phyloP scores from a whole-genome alignment of 2,113 vertebrate genomes.

The Nicator chloris region DNA sequence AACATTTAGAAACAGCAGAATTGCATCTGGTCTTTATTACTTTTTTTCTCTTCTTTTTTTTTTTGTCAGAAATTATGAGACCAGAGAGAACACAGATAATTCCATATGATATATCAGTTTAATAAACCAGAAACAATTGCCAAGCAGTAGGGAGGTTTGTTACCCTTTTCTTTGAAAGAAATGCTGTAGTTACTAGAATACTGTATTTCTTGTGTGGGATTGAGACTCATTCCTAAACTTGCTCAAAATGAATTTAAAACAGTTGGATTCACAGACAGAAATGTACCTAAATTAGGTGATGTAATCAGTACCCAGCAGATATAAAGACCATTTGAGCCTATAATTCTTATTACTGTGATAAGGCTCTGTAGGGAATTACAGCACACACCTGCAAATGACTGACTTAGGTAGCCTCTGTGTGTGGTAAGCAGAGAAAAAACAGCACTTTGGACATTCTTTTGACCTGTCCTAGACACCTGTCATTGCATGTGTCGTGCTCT shows the following conservation, averaged over 20 bases:
- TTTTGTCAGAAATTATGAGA: not conserved
- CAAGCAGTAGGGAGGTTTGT: not conserved
- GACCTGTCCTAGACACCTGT: not conserved
- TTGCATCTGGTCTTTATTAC: not conserved
- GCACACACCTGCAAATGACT: not conserved
- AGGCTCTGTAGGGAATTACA: not conserved
- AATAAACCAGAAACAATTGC: not conserved
- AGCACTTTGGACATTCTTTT: not conserved
- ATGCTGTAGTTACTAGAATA: not conserved
- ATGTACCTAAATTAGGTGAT: not conserved
- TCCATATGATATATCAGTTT: not conserved
- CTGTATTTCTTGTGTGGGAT: not conserved
- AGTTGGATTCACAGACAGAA: not conserved
- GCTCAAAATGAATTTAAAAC: not conserved
- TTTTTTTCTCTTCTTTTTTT: too few relatives aligned
- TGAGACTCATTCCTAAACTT: not conserved
- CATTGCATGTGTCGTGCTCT: not conserved
- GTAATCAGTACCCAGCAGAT: not conserved
- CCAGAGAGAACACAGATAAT: not conserved
- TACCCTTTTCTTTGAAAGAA: not conserved
- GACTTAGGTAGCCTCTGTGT: not conserved
- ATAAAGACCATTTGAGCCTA: not conserved
- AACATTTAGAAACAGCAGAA: not conserved
- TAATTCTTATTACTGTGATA: not conserved
- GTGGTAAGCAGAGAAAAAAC: not conserved